phyloP scores from a whole-genome alignment of 2,113 vertebrate genomes.

The Leptosomus discolor region DNA sequence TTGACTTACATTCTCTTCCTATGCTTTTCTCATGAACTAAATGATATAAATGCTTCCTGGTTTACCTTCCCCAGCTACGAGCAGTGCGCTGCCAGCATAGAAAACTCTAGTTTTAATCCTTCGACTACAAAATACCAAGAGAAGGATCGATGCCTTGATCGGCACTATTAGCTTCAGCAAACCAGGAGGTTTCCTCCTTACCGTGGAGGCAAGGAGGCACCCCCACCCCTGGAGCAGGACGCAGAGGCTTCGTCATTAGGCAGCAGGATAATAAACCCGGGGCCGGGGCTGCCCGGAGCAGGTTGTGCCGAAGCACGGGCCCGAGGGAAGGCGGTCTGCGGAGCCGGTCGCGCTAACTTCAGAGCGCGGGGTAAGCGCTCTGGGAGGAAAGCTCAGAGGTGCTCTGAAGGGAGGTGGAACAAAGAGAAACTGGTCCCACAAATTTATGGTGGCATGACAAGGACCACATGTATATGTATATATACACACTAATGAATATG shows the following conservation, averaged over 20 bases:
- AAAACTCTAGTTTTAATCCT: neutral
- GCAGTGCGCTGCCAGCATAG: neutral
- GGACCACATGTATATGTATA: too few relatives aligned
- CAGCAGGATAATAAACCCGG: neutral
- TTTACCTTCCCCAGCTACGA: neutral
- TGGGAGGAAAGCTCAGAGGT: neutral
- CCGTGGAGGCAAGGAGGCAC: neutral
- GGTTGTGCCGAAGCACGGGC: rapidly evolving
- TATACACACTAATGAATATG: neutral
- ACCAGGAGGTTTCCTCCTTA: neutral
- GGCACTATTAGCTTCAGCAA: neutral
- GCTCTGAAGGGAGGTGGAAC: neutral
- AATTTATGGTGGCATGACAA: neutral
- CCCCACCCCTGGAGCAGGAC: neutral
- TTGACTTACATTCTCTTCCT: neutral
- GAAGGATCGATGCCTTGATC: neutral
- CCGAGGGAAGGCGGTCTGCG: too few relatives aligned
- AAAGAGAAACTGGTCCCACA: rapidly evolving
- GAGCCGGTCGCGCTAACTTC: rapidly evolving
- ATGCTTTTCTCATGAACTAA: neutral
- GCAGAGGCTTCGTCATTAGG: neutral
- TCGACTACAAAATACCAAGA: neutral
- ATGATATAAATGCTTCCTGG: neutral
- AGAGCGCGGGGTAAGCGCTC: neutral
- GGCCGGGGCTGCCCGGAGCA: neutral